Percentiles rank a stretch among this genome's conserved stretches.
Conservation (phyloP, 2,888 invertebrate species). For the Augiades crinisus region DNA sequence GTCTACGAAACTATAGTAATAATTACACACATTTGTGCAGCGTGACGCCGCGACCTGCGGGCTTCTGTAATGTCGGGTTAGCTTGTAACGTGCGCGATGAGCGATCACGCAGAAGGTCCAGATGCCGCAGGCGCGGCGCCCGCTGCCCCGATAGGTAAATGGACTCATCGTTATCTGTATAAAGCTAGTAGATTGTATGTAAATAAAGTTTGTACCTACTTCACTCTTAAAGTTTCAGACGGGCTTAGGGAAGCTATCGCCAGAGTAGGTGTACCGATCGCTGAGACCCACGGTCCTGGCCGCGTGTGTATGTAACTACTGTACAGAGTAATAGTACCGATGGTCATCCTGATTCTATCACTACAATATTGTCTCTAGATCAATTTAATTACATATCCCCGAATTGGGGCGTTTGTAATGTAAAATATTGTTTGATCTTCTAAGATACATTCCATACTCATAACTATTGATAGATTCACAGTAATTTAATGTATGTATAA, state of each 20-base stretch:
- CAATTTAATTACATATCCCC: not conserved
- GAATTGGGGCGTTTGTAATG: not conserved
- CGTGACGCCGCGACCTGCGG: no score
- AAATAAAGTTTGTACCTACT: conserved; percentile 69
- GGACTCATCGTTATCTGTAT: conserved; percentile 55
- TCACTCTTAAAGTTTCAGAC: conserved; percentile 46
- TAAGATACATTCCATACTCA: no score
- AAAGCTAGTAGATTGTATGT: conserved; percentile 50
- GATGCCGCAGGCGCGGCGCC: not conserved
- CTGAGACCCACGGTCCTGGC: conserved; percentile 8
- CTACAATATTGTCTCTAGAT: not conserved
- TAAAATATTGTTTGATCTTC: not conserved
- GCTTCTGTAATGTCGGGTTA: no score
- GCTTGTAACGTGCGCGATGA: no score
- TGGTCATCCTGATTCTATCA: not conserved
- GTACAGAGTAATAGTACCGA: conserved; percentile 28
- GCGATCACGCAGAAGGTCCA: no score
- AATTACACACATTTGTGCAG: conserved; percentile 6
- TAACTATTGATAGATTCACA: no score
- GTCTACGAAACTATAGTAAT: conserved; percentile 59
- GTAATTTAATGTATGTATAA: no score
- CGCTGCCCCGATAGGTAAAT: conserved; percentile 40
- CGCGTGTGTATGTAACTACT: conserved; percentile 22
- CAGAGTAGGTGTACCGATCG: conserved; percentile 23
- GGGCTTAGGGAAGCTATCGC: conserved; percentile 31